A percentile compares a stretch with the other conserved stretches of the same genome.
phyloP scores from a whole-genome alignment of 2,113 vertebrate species.

The Australoheros scitulus region DNA sequence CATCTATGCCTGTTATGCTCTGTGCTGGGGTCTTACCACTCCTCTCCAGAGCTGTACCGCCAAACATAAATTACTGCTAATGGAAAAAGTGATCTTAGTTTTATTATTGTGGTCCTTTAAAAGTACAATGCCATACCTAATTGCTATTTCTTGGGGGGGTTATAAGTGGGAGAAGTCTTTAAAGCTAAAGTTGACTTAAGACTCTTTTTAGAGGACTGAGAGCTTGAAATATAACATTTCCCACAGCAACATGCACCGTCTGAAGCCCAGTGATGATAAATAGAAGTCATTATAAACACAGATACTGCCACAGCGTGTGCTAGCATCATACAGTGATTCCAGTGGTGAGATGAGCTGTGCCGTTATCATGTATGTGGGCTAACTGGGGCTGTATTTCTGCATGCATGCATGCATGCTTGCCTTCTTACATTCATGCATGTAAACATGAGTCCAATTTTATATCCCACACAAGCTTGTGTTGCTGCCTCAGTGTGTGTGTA shows the following conservation, averaged over 20 bases:
- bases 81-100: too few species aligned
- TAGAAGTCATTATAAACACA: neutral
- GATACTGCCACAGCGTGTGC: neutral
- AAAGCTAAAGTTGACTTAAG: too few species aligned
- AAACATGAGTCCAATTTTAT: conserved; percentile 30
- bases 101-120: too few species aligned
- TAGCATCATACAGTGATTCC: conserved; percentile 14
- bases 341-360: conserved; percentile 39
- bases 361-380: conserved; percentile 5
- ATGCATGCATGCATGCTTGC: conserved; percentile 18
- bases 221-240: neutral
- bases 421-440: conserved; percentile 26
- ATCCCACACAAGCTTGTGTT: neutral
- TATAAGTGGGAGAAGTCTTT: too few species aligned
- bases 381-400: conserved; percentile 7
- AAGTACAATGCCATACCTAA: too few species aligned
- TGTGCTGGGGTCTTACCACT: too few species aligned
- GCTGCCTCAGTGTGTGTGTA: conserved; percentile 13
- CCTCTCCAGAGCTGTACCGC: too few species aligned
- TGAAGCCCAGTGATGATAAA: neutral
- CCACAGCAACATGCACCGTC: neutral
- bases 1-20: too few species aligned
- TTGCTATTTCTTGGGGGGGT: too few species aligned
- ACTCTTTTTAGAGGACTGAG: neutral
- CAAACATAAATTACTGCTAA: too few species aligned